Conservation (phyloP, 2,113 vertebrate genomes). For the Pipa parva region DNA sequence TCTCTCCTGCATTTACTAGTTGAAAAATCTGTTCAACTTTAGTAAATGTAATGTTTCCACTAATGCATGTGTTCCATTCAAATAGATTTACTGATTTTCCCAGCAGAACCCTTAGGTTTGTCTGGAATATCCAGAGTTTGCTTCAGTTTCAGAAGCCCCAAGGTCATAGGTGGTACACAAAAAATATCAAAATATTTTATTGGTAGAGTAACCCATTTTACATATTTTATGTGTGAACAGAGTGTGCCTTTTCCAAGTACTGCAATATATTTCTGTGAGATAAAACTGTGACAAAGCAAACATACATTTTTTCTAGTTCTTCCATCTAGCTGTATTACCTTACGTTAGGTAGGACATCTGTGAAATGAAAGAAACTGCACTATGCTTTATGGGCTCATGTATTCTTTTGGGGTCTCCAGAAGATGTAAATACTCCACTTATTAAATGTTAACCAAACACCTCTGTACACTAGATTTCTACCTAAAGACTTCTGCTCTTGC, state of each 20-base stretch:
- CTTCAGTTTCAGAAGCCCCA: too few relatives aligned
- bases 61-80: too few relatives aligned
- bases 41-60: too few relatives aligned
- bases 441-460: constrained; percentile 72
- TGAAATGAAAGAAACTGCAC: constrained; percentile 59
- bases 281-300: background rate
- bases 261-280: background rate
- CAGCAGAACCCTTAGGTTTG: too few relatives aligned
- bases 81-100: too few relatives aligned
- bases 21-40: too few relatives aligned
- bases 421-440: constrained; percentile 74
- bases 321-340: too few relatives aligned
- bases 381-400: constrained; percentile 57
- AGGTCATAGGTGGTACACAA: too few relatives aligned
- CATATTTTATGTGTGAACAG: constrained; percentile 2
- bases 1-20: too few relatives aligned
- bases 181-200: too few relatives aligned
- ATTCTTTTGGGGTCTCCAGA: constrained; percentile 56
- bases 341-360: constrained; percentile 23
- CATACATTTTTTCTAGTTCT: constrained; percentile 5
- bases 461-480: constrained; percentile 68
- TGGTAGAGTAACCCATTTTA: constrained; percentile 5
- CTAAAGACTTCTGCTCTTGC: constrained; percentile 71
- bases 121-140: too few relatives aligned
- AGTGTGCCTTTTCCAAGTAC: background rate